Evolutionary conservation across 2,113 vertebrate species (phyloP).

Genomic region (Triplophysa tibetana): DNA sequence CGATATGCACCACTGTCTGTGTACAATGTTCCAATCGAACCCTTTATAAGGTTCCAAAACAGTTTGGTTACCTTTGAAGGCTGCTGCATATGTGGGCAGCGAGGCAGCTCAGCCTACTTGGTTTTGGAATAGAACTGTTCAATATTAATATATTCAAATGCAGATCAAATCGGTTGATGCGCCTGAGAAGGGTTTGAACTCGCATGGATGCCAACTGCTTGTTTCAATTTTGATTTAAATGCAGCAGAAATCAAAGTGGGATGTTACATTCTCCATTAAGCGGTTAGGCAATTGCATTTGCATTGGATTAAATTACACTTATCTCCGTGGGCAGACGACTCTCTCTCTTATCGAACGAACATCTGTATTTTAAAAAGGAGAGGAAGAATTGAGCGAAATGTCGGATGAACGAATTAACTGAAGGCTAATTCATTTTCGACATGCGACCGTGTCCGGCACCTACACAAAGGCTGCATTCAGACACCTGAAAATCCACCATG

Average conservation of each 20-base stretch:
- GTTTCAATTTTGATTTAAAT: conserved; percentile 41
- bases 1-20: too few species aligned
- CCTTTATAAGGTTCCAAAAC: too few species aligned
- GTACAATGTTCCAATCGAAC: too few species aligned
- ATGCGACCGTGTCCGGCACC: neutral
- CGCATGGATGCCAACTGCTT: conserved; percentile 26
- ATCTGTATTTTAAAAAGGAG: conserved; percentile 39
- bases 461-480: conserved; percentile 27
- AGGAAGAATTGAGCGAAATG: conserved; percentile 9
- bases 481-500: conserved; percentile 12
- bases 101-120: too few species aligned
- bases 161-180: conserved; percentile 29
- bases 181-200: neutral
- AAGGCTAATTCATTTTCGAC: conserved; percentile 22
- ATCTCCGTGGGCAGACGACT: conserved; percentile 26
- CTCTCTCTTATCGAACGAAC: conserved; percentile 24
- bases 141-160: conserved; percentile 33
- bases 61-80: too few species aligned
- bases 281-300: conserved; percentile 30
- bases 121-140: too few species aligned
- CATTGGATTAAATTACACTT: conserved; percentile 36
- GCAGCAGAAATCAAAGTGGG: conserved; percentile 13
- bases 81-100: too few species aligned
- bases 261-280: conserved; percentile 34
- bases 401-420: neutral